Conservation (phyloP, 2,888 invertebrate species). For the Hoplodrina blanda region DNA sequence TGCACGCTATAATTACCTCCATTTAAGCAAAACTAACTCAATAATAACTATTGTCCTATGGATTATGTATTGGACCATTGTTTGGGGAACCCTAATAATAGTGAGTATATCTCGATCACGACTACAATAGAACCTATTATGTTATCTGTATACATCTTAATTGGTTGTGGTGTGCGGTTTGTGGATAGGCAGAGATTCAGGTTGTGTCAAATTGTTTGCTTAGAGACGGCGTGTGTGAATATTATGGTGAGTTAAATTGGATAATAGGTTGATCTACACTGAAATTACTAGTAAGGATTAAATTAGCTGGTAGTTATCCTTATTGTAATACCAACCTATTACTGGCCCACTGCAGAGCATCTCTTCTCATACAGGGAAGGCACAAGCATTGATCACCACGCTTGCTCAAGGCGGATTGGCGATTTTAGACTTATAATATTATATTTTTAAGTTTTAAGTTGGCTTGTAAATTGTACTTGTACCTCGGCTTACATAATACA, state of each 20-base stretch:
- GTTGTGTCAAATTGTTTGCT: slow-evolving; percentile 35
- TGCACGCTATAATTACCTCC: slow-evolving; percentile 54
- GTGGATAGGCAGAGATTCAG: slow-evolving; percentile 23
- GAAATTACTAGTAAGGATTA: neutral
- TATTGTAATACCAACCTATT: neutral
- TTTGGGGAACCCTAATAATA: slow-evolving; percentile 49
- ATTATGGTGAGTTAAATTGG: slow-evolving; percentile 12
- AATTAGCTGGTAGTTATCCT: neutral
- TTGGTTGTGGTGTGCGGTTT: slow-evolving; percentile 47
- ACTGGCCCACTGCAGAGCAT: no score
- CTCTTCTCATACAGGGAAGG: no score
- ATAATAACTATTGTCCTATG: slow-evolving; percentile 52
- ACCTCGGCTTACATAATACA: no score
- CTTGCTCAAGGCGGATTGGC: no score
- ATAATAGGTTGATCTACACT: neutral
- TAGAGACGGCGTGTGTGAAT: neutral
- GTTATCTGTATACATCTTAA: slow-evolving; percentile 57
- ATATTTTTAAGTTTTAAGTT: no score
- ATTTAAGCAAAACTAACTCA: slow-evolving; percentile 55
- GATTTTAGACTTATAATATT: no score
- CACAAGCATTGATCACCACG: no score
- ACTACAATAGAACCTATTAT: slow-evolving; percentile 59
- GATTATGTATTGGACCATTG: slow-evolving; percentile 60
- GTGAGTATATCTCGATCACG: slow-evolving; percentile 46
- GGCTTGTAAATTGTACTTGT: no score